Percentiles rank a stretch among this genome's conserved stretches.
Conservation (phyloP, 2,797 vertebrate genomes). For the Hippopotamyrus pictus region DNA sequence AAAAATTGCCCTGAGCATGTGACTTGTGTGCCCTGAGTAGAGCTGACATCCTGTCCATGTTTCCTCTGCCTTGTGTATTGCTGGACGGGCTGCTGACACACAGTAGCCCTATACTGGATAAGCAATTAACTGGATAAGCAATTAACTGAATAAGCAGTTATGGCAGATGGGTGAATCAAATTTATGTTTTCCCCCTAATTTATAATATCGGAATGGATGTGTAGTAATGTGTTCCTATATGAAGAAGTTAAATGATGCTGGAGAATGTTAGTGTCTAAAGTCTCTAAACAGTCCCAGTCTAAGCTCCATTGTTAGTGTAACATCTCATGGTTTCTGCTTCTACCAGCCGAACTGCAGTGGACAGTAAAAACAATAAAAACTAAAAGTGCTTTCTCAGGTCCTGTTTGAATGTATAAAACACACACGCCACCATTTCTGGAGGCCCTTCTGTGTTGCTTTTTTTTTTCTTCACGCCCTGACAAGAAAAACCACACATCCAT, state of each 20-base stretch:
- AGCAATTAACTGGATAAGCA: neutral
- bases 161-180: neutral
- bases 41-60: neutral
- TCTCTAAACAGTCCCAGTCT: neutral
- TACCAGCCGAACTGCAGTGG: neutral
- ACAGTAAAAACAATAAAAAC: neutral
- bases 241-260: neutral
- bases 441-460: neutral
- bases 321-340: neutral
- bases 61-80: neutral
- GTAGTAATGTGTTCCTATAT: neutral
- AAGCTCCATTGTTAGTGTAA: neutral
- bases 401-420: neutral
- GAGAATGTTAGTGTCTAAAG: neutral
- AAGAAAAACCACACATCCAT: neutral
- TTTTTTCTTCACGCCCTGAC: neutral
- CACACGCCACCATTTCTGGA: neutral
- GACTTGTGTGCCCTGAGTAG: neutral
- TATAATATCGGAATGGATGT: neutral
- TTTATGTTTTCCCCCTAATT: neutral
- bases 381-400: neutral
- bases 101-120: neutral
- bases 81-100: neutral
- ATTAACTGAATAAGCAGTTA: neutral
- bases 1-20: neutral